Evolutionary conservation across 2,888 invertebrate species (phyloP), one percentile per base, ranked within the genome.

Genomic region (Drosophila tripunctata): DNA sequence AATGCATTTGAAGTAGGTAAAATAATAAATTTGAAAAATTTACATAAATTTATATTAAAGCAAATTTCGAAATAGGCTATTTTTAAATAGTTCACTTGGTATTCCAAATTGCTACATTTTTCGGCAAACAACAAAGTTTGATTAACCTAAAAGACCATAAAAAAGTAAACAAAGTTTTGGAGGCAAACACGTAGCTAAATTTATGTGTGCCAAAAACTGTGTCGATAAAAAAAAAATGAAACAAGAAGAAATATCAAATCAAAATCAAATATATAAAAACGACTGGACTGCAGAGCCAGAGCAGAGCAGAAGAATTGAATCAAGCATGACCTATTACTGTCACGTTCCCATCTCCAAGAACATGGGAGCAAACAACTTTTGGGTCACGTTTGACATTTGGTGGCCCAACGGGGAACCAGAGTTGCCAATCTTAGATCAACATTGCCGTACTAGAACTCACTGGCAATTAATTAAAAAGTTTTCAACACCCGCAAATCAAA

Each of bases 381-480:
- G 76, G 75, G 82, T 81, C 87, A 81, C 82, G 82, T 87, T 87
- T 81, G 85, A 68, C 69, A 68, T 65, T 60, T 61, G 70, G 65
- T 6, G 15, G 14, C 12, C 14, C 44, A 15, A 24, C 43, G 12
- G 8, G 14, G 19, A 24, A 15, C 50, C 50, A 12, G 17, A 27
- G 17, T 7, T 36, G 3, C 17, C 50, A 24, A 48, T 48, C n/a
- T 44, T 21, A 31, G 21, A 43, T 21, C 35, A 30, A 38, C 44
- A 60, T n/a, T 24, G 24, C 24, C 51, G 50, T n/a, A n/a, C 33
- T 43, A 22, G 48, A 48, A 55, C 74, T 63, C 36, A 35, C 50
- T 21, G 35, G 77, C 83, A 75, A 87, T 85, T 84, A 87, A 87
- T 84, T 85, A 85, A 85, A 87, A 87, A 87, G 66, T 82, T 75